Evolutionary conservation across 1,140 invertebrate species (phyloP).

Genomic region (Trissolcus basalis): DNA sequence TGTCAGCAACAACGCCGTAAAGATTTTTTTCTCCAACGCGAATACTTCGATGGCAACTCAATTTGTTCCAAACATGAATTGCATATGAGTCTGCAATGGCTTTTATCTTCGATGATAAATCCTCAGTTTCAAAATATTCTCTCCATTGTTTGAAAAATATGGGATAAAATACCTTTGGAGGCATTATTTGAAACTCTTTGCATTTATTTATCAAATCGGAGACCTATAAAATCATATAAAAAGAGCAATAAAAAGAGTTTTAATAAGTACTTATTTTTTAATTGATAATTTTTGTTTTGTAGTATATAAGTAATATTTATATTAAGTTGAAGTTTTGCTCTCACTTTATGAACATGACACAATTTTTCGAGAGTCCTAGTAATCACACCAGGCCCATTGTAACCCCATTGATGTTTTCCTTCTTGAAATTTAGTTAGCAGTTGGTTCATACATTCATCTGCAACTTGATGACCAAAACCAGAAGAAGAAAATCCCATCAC

Average conservation of each 20-base stretch:
- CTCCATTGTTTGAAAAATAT: conserved; percentile 80
- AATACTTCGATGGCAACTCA: conserved; percentile 74
- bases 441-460: conserved; percentile 78
- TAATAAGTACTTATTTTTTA: too few relatives aligned
- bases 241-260: too few relatives aligned
- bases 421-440: conserved; percentile 79
- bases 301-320: too few relatives aligned
- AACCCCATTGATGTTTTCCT: conserved; percentile 80
- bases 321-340: conserved; percentile 77
- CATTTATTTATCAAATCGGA: too few relatives aligned
- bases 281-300: too few relatives aligned
- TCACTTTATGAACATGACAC: conserved; percentile 70
- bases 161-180: conserved; percentile 80
- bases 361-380: conserved; percentile 79
- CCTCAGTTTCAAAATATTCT: conserved; percentile 16
- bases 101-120: conserved; percentile 60
- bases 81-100: conserved; percentile 76
- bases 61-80: conserved; percentile 84
- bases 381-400: conserved; percentile 85
- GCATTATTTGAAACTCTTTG: conserved; percentile 80
- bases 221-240: too few relatives aligned
- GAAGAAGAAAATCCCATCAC: conserved; percentile 79
- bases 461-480: conserved; percentile 78
- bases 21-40: conserved; percentile 73
- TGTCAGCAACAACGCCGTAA: conserved; percentile 77